Evolutionary conservation across 2,888 invertebrate genomes (phyloP).

Genomic region (Chloroclysta siterata): DNA sequence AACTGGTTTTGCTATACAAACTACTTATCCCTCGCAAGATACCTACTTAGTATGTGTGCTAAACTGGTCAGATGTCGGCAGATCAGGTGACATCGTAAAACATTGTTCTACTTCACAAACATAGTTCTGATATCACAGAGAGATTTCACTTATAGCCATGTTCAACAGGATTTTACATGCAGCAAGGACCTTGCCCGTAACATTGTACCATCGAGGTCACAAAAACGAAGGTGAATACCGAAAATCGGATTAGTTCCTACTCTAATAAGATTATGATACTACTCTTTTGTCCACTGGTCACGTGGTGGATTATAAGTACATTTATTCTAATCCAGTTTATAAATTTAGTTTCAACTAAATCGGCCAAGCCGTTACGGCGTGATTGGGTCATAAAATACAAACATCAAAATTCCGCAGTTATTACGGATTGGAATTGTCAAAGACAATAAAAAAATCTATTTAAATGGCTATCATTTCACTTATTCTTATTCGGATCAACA

Average conservation of each 20-base stretch:
- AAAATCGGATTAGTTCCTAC: conserved; percentile 10
- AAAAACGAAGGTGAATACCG: conserved; percentile 11
- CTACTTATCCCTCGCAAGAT: not conserved
- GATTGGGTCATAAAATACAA: too few relatives aligned
- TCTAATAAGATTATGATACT: conserved; percentile 6
- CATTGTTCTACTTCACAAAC: not conserved
- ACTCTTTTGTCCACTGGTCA: not conserved
- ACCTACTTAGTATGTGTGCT: not conserved
- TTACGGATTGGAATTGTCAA: too few relatives aligned
- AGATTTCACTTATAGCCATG: not conserved
- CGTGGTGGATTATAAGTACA: not conserved
- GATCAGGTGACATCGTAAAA: not conserved
- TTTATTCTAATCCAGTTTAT: too few relatives aligned
- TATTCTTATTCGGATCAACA: too few relatives aligned
- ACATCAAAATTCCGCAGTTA: too few relatives aligned
- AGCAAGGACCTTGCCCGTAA: conserved; percentile 8
- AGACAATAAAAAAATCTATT: too few relatives aligned
- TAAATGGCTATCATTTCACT: too few relatives aligned
- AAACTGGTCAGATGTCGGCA: not conserved
- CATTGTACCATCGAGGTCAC: conserved; percentile 2
- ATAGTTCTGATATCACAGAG: not conserved
- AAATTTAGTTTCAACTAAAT: too few relatives aligned
- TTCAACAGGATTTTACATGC: not conserved
- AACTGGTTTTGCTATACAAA: conserved; percentile 11
- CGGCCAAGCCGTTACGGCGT: too few relatives aligned